A percentile compares a stretch with the other conserved stretches of the same genome.
These are phyloP conservation scores for Lydus trimaculatus DNA, from an alignment of 2,888 invertebrate species.

Conservation along the genomic window DNA sequence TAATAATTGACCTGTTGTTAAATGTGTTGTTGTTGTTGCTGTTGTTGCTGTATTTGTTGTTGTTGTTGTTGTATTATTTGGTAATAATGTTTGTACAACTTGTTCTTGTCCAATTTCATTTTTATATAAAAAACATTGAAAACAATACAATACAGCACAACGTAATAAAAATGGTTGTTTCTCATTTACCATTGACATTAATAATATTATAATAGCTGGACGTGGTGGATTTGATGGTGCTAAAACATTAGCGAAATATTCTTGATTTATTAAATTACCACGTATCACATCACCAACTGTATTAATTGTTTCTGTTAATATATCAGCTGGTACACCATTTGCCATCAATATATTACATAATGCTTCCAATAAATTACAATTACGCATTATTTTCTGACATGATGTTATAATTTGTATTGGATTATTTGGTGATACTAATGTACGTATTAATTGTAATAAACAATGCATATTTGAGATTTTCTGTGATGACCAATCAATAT, in stretches of 20 bases:
- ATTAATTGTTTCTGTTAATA: constrained; percentile 94
- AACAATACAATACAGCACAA: constrained; percentile 96
- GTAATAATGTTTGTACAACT: constrained; percentile 91
- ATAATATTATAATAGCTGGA: constrained; percentile 90
- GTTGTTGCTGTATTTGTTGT: too few relatives aligned
- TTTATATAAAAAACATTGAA: constrained; percentile 93
- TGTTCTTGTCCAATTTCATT: constrained; percentile 89
- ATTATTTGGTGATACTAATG: constrained; percentile 93
- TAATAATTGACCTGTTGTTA: constrained; percentile 86
- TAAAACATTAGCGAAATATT: constrained; percentile 86
- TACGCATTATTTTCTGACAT: constrained; percentile 90
- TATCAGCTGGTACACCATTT: constrained; percentile 95
- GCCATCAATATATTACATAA: constrained; percentile 94
- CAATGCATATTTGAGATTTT: constrained; percentile 95
- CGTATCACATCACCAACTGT: constrained; percentile 91
- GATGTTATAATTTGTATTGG: constrained; percentile 78
- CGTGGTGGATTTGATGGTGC: constrained; percentile 94
- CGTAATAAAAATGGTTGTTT: constrained; percentile 90
- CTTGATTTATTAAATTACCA: constrained; percentile 90
- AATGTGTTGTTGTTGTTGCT: too few relatives aligned
- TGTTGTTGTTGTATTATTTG: constrained; percentile 73
- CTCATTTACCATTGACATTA: constrained; percentile 99
- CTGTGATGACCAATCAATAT: constrained; percentile 88
- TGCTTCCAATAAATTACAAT: constrained; percentile 80
- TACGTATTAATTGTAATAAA: constrained; percentile 87